phyloP scores from a whole-genome alignment of 2,113 vertebrate species.

The Gymnocephalus cernua region DNA sequence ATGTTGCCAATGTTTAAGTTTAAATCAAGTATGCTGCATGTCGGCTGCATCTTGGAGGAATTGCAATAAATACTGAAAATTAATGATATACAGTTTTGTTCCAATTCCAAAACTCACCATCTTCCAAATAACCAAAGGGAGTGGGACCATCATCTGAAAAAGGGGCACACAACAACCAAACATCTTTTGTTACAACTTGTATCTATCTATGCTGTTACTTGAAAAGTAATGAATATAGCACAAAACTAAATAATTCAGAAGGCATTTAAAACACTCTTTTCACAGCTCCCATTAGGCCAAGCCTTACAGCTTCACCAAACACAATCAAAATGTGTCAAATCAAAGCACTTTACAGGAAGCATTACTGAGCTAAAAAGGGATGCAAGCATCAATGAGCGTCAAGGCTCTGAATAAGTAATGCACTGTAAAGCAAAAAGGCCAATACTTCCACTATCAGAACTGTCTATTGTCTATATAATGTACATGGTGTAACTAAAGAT shows the following conservation, averaged over 20 bases:
- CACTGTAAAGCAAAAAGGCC: constrained; percentile 7
- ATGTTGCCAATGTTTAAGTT: background rate
- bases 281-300: constrained; percentile 61
- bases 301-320: constrained; percentile 33
- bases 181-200: background rate
- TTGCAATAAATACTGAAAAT: background rate
- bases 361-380: constrained; percentile 75
- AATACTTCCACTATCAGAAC: background rate
- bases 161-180: constrained; percentile 2
- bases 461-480: background rate
- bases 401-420: constrained; percentile 64
- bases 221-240: constrained; percentile 28
- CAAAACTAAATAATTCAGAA: constrained; percentile 63
- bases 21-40: too few species aligned
- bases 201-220: background rate
- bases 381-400: constrained; percentile 50
- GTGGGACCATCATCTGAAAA: constrained; percentile 76
- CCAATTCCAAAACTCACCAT: constrained; percentile 75
- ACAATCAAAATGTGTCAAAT: constrained; percentile 60
- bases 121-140: constrained; percentile 69
- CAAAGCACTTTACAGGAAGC: constrained; percentile 73
- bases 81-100: background rate
- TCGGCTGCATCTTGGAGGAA: background rate
- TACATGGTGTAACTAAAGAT: background rate
- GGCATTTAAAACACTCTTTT: constrained; percentile 22